Evolutionary conservation across 2,113 vertebrate species (phyloP), one percentile per base, ranked within the genome.

Genomic region (Miniopterus natalensis): DNA sequence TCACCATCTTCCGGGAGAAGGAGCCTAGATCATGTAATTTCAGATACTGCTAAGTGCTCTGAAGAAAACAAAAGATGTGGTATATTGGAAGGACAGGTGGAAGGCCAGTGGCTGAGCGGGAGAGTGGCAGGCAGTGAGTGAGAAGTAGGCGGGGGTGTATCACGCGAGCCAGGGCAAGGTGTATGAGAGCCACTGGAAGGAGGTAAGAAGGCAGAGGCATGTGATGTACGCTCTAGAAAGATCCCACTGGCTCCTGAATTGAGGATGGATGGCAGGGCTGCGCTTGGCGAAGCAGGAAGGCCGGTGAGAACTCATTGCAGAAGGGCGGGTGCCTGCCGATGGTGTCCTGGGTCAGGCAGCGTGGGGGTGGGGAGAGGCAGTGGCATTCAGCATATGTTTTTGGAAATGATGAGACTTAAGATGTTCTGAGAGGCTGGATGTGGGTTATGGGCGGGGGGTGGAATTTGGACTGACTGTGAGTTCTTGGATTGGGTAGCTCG

Each of bases 121-220:
- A 25, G 8, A 7, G 10, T 0, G 2, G 3, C 25, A 29, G n/a
- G 51, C 23, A 40, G 1, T 14, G n/a, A 51, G 3, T 1, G 4
- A n/a, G 73, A 45, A 31, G 27, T 6, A 7, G 55, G 3, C 21
- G 20, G 8, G 73, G 23, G 63, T 15, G 51, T 9, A 6, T 36
- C 1, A 2, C 5, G n/a, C 21, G 49, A 40, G 31, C 40, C 45
- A 12, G 55, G 42, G 9, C 27, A 15, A 8, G 17, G 27, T 5
- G 8, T 29, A 4, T 9, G 20, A 49, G 84, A 66, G 57, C 49
- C 8, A 0, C 14, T 7, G 29, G 75, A 51, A 70, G 47, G 25
- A 49, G 51, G 13, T 8, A 0, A 25, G 49, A 47, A 15, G 73
- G 51, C 80, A 75, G n/a, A 53, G 21, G 23, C 11, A 3, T 2